phyloP scores from a whole-genome alignment of 2,797 vertebrate genomes.

The Eulemur rubriventer region DNA sequence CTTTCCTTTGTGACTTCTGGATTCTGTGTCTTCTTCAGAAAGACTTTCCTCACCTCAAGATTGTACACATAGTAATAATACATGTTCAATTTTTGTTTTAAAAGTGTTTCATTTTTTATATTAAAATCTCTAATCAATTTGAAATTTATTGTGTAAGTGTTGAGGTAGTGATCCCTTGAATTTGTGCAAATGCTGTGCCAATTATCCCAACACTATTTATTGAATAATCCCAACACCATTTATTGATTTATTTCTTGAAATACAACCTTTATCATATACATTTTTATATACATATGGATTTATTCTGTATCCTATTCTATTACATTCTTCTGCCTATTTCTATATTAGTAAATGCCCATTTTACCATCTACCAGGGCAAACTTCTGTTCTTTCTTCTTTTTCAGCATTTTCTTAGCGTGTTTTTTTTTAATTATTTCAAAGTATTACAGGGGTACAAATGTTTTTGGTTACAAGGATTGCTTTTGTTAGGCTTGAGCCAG shows the following conservation, averaged over 20 bases:
- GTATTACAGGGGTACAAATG: too few relatives aligned
- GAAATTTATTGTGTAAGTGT: conserved; percentile 5
- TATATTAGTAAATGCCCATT: background rate
- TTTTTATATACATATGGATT: background rate
- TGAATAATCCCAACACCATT: background rate
- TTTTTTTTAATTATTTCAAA: too few relatives aligned
- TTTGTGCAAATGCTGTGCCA: conserved; percentile 17
- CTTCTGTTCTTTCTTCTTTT: background rate
- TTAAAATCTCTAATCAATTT: conserved; percentile 24
- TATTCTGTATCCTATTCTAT: background rate
- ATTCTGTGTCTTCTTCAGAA: background rate
- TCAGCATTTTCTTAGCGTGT: background rate
- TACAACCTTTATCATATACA: background rate
- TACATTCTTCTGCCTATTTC: conserved; percentile 1
- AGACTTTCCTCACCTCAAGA: background rate
- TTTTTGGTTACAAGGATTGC: too few relatives aligned
- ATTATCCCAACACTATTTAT: background rate
- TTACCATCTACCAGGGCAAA: background rate
- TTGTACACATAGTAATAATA: background rate
- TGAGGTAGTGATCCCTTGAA: background rate
- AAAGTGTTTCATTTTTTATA: background rate
- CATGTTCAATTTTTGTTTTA: background rate
- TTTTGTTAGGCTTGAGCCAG: too few relatives aligned
- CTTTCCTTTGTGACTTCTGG: conserved; percentile 13
- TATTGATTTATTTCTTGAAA: conserved; percentile 16